These are phyloP conservation scores for Sinelater perroti DNA, from an alignment of 2,888 invertebrate genomes.

Conservation along the genomic window DNA sequence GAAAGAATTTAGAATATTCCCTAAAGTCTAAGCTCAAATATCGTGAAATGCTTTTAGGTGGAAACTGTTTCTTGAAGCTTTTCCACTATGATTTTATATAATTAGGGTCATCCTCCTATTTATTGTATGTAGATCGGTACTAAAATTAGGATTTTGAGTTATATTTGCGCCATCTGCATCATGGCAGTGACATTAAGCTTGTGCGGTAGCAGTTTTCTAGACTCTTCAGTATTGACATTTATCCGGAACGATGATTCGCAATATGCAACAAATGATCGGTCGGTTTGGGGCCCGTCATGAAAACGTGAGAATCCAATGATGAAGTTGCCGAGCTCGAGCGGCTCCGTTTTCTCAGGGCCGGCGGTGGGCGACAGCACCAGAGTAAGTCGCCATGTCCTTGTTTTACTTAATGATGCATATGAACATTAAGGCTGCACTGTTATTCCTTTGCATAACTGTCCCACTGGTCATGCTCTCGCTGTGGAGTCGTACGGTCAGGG, in stretches of 20 bases:
- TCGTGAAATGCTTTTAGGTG: no score
- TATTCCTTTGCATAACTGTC: conserved; percentile 71
- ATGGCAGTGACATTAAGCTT: no score
- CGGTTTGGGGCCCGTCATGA: conserved; percentile 19
- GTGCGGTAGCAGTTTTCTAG: no score
- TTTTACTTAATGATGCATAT: conserved; percentile 77
- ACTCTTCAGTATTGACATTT: conserved; percentile 4
- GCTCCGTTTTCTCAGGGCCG: conserved; percentile 44
- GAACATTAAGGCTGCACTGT: conserved; percentile 78
- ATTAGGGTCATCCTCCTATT: no score
- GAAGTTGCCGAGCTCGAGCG: conserved; percentile 48
- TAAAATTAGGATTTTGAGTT: no score
- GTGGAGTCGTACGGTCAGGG: conserved; percentile 83
- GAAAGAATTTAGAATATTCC: no score
- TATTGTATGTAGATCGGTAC: no score
- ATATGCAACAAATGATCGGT: conserved; percentile 6
- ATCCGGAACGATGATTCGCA: background rate
- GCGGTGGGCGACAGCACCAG: conserved; percentile 54
- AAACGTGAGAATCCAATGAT: conserved; percentile 48
- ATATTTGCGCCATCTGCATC: no score
- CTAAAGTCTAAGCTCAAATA: no score
- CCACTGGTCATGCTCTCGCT: conserved; percentile 75
- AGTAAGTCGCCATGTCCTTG: conserved; percentile 53
- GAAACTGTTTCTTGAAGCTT: no score
- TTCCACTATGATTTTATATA: no score